A percentile compares a stretch with the other conserved stretches of the same genome.
phyloP scores from a whole-genome alignment of 2,888 invertebrate genomes.

The Galerucella pusilla region DNA sequence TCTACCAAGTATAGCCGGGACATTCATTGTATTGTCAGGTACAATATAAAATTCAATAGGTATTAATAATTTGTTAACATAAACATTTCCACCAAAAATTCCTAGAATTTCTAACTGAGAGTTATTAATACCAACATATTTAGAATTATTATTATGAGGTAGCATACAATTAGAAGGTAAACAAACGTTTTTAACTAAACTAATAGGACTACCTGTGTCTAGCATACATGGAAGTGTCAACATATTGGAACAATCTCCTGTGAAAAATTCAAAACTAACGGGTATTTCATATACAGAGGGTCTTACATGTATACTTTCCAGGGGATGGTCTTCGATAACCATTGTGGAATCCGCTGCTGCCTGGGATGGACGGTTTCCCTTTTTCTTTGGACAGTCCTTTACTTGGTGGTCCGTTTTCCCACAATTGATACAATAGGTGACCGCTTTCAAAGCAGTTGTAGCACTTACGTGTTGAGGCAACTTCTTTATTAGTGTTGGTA shows the following conservation, averaged over 20 bases:
- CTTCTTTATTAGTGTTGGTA: too few species aligned
- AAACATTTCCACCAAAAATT: neutral
- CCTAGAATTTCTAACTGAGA: neutral
- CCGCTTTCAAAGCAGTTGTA: too few species aligned
- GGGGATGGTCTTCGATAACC: neutral
- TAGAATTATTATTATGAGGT: neutral
- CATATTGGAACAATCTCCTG: too few species aligned
- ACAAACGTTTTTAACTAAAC: neutral
- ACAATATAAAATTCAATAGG: constrained; percentile 5
- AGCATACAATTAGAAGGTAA: neutral
- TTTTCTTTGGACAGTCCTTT: too few species aligned
- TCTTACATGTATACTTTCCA: neutral
- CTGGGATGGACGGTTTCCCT: neutral
- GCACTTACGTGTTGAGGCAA: too few species aligned
- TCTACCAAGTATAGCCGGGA: neutral
- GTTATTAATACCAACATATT: neutral
- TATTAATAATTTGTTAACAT: neutral
- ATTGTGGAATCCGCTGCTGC: neutral
- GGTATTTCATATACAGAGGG: neutral
- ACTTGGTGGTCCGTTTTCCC: too few species aligned
- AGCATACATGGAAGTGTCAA: neutral
- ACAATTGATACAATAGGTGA: too few species aligned
- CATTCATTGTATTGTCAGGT: constrained; percentile 1
- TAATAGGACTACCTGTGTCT: neutral
- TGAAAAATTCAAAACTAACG: neutral